Evolutionary conservation across 1,140 invertebrate species (phyloP), one percentile per base, ranked within the genome.

Genomic region (Euura saliciscinereae): DNA sequence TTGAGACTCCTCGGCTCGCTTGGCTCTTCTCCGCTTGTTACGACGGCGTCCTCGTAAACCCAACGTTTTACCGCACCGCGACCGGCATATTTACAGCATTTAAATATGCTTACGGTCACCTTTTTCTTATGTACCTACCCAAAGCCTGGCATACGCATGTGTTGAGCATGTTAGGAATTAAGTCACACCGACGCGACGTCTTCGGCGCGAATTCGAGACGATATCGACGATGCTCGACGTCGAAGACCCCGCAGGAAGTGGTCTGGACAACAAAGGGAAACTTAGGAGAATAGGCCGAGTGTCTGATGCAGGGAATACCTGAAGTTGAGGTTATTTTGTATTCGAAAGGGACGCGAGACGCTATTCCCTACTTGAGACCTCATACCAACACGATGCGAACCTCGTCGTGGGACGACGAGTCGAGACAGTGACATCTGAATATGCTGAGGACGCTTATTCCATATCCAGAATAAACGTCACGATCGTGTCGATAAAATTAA

Each of bases 1-100:
- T n/a, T n/a, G 6, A 51, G 46, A 7, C 46, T 51, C 51, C 13
- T 59, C 0, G 8, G 51, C 51, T 6, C 70, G 71, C 72, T 66
- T 70, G 68, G 8, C 51, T 4, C 69, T 46, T 43, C n/a, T 45
- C 51, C 69, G 71, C 72, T 77, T 71, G 71, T 70, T 73, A 77
- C 81, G 82, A 81, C 79, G 78, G 77, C 79, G 13, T 84, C 82
- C 85, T 79, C 85, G 86, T 87, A 87, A 86, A 87, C 83, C 81
- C 83, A 76, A 79, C 78, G 78, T 83, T 87, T 87, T 86, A 86
- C 86, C 83, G 83, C 78, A 77, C 80, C 81, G 78, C 76, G 75
- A 28, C 28, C 77, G 82, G 82, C 82, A 81, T 80, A 77, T 86
- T 85, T 85, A 85, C 81, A 81, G 83, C 80, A 77, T 80, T 81